A percentile compares a stretch with the other conserved stretches of the same genome.
Evolutionary conservation across 2,888 invertebrate genomes (phyloP).

Genomic region (Nineta flava): DNA sequence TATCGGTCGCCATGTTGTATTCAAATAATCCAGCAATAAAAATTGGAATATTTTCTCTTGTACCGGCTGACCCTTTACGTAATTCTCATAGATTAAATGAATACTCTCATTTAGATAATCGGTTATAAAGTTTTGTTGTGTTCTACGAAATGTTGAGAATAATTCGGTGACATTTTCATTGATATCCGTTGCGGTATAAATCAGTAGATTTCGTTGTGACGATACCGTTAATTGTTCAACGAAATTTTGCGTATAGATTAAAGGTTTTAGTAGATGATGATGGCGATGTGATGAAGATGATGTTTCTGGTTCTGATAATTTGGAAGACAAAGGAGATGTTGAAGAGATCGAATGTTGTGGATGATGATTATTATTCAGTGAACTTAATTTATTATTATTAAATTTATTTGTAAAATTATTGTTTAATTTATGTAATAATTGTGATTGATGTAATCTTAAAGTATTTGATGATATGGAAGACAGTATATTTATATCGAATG

Average conservation of each 20-base stretch:
- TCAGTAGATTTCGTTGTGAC: conserved; percentile 12
- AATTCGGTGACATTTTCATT: conserved; percentile 9
- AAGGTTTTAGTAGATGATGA: background rate
- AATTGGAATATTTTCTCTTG: conserved; percentile 14
- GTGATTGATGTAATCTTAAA: too few relatives aligned
- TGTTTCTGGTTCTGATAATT: background rate
- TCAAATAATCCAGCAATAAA: conserved; percentile 22
- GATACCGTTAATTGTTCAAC: conserved; percentile 5
- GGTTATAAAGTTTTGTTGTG: conserved; percentile 9
- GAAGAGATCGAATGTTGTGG: background rate
- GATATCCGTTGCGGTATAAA: conserved; percentile 12
- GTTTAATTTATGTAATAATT: conserved; percentile 1
- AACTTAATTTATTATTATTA: background rate
- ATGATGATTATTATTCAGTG: background rate
- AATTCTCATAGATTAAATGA: conserved; percentile 6
- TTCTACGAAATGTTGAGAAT: conserved; percentile 6
- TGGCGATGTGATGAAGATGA: background rate
- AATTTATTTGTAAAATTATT: background rate
- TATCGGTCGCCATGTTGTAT: conserved; percentile 8
- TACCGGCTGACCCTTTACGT: conserved; percentile 4
- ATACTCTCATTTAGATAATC: conserved; percentile 13
- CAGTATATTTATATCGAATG: conserved; percentile 1
- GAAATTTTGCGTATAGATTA: background rate
- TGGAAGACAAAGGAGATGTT: background rate
- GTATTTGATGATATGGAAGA: conserved; percentile 5